A percentile compares a stretch with the other conserved stretches of the same genome.
These are phyloP conservation scores for Rhinolophus sinicus DNA, from an alignment of 2,113 vertebrate genomes.

Conservation along the genomic window DNA sequence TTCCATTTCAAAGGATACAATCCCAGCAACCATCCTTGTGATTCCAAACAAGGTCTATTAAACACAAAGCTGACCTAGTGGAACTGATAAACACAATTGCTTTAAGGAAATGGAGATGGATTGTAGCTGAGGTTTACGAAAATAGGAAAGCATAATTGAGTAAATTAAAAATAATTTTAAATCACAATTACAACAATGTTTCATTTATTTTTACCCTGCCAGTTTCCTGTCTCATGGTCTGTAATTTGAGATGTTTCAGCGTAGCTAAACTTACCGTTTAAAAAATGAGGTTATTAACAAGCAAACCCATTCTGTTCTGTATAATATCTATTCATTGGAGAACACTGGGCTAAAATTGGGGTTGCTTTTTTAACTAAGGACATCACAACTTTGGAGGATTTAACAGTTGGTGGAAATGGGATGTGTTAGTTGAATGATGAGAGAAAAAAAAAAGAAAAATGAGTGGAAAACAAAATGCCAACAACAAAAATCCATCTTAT, in stretches of 20 bases:
- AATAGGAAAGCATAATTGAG: constrained; percentile 66
- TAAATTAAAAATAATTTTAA: constrained; percentile 79
- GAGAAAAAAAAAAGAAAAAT: not conserved
- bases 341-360: not conserved
- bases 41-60: constrained; percentile 64
- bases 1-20: constrained; percentile 49
- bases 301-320: constrained; percentile 45
- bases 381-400: not conserved
- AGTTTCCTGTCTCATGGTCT: not conserved
- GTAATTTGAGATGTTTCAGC: constrained; percentile 44
- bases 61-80: constrained; percentile 57
- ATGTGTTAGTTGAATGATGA: not conserved
- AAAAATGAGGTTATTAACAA: constrained; percentile 61
- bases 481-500: not conserved
- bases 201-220: constrained; percentile 63
- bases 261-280: not conserved
- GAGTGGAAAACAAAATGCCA: constrained; percentile 15
- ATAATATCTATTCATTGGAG: not conserved
- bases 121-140: constrained; percentile 58
- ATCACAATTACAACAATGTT: constrained; percentile 40
- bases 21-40: constrained; percentile 1
- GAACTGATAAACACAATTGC: constrained; percentile 61
- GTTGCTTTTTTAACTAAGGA: constrained; percentile 24
- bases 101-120: constrained; percentile 71
- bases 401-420: not conserved